Percentiles rank a stretch among this genome's conserved stretches.
These are phyloP conservation scores for Drosophila serrata DNA, from an alignment of 1,140 invertebrate genomes.

Conservation along the genomic window DNA sequence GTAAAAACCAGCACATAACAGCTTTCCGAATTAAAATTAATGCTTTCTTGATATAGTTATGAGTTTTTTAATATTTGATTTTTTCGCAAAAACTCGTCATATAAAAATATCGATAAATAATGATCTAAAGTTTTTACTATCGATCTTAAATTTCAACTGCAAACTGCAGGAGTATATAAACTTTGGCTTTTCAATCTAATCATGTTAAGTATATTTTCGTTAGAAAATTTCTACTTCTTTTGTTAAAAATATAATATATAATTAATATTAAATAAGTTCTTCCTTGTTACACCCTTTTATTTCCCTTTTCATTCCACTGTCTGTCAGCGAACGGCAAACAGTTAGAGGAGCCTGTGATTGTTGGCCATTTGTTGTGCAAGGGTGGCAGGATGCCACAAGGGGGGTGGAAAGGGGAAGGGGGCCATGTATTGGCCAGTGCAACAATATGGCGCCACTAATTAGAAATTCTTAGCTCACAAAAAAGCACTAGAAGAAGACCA, in stretches of 20 bases:
- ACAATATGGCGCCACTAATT: conserved; percentile 83
- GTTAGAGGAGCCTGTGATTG: conserved; percentile 50
- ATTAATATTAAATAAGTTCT: not conserved
- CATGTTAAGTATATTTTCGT: not conserved
- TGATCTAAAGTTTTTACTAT: no score
- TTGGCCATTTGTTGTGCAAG: conserved; percentile 32
- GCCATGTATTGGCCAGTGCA: conserved; percentile 57
- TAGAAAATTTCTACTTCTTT: not conserved
- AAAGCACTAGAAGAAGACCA: conserved; percentile 45
- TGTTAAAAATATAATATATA: not conserved
- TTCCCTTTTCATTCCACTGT: not conserved
- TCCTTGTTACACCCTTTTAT: fast-evolving
- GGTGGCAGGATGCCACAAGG: conserved; percentile 18
- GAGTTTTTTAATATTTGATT: no score
- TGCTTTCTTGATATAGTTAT: no score
- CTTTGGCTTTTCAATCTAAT: no score
- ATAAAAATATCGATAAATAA: no score
- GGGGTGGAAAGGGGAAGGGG: not conserved
- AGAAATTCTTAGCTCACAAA: conserved; percentile 80
- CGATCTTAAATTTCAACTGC: no score
- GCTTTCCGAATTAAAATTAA: no score
- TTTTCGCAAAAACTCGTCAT: no score
- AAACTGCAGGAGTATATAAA: no score
- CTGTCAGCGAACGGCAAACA: conserved; percentile 33
- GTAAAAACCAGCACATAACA: no score